These are phyloP conservation scores for Perithous albicinctus DNA, from an alignment of 2,888 invertebrate genomes.

Conservation along the genomic window DNA sequence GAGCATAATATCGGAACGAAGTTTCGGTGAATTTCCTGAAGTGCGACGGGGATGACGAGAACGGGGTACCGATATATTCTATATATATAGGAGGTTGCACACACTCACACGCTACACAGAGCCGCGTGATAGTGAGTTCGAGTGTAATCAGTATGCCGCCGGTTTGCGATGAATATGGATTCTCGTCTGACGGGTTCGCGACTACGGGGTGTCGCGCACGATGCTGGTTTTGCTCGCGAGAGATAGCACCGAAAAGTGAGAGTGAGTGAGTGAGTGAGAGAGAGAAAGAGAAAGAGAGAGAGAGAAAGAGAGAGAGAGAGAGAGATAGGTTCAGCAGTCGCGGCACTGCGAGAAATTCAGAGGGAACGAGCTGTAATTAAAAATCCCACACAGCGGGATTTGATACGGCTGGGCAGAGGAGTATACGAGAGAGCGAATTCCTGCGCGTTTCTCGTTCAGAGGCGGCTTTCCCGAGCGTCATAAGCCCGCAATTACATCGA, in stretches of 20 bases:
- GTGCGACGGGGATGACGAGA: conserved; percentile 35
- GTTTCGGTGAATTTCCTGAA: conserved; percentile 58
- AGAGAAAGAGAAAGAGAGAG: background rate
- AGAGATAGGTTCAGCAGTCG: background rate
- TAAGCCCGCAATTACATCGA: conserved; percentile 54
- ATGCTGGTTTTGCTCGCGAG: conserved; percentile 23
- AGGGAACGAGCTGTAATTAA: conserved; percentile 57
- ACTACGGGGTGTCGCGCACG: conserved; percentile 50
- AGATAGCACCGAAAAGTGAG: conserved; percentile 30
- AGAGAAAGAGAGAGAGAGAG: background rate
- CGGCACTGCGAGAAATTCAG: conserved; percentile 35
- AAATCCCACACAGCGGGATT: conserved; percentile 38
- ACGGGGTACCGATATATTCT: conserved; percentile 45
- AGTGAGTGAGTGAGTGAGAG: background rate
- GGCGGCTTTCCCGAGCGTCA: conserved; percentile 34
- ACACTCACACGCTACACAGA: conserved; percentile 8
- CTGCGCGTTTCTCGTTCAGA: conserved; percentile 7
- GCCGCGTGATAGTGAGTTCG: conserved; percentile 22
- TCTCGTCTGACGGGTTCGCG: conserved; percentile 64
- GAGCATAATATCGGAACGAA: conserved; percentile 63
- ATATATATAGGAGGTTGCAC: conserved; percentile 29
- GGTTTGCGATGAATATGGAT: conserved; percentile 67
- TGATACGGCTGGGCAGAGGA: conserved; percentile 22
- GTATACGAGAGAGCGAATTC: conserved; percentile 6
- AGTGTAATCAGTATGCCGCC: conserved; percentile 67